A percentile compares a stretch with the other conserved stretches of the same genome.
phyloP scores from a whole-genome alignment of 2,113 vertebrate species.

The Trogon melanurus region DNA sequence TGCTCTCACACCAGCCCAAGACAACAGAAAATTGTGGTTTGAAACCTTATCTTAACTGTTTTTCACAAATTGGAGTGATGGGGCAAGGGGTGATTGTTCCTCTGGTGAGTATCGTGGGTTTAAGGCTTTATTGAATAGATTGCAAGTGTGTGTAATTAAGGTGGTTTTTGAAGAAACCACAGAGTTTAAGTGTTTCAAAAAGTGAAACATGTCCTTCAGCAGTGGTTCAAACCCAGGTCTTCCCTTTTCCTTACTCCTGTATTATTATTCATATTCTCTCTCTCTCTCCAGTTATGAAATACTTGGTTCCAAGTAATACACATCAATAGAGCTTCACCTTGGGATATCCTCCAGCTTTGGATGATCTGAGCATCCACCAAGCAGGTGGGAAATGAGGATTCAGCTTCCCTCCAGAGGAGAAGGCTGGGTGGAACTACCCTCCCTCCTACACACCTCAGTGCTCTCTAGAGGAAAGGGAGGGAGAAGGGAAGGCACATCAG shows the following conservation, averaged over 20 bases:
- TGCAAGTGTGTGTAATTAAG: not conserved
- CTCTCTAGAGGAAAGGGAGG: not conserved
- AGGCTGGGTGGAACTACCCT: rapidly evolving
- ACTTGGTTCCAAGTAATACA: slow-evolving; percentile 19
- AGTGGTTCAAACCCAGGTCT: not conserved
- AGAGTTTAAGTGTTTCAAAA: not conserved
- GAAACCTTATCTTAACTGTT: not conserved
- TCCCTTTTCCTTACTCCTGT: not conserved
- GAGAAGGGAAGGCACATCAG: not conserved
- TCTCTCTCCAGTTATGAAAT: slow-evolving; percentile 40
- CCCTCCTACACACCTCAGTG: not conserved
- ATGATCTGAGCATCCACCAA: not conserved
- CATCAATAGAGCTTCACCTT: slow-evolving; percentile 16
- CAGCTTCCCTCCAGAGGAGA: not conserved
- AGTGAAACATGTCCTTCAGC: not conserved
- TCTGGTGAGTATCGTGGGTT: not conserved
- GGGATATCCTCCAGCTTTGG: not conserved
- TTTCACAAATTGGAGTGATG: not conserved
- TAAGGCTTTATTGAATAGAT: not conserved
- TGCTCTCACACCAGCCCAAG: not conserved
- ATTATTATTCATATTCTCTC: slow-evolving; percentile 43
- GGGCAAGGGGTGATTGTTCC: not conserved
- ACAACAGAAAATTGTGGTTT: not conserved
- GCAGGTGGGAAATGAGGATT: not conserved
- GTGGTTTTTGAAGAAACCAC: not conserved